Percentiles rank a stretch among this genome's conserved stretches.
Conservation (phyloP, 2,888 invertebrate genomes). For the Hylaea fasciaria region DNA sequence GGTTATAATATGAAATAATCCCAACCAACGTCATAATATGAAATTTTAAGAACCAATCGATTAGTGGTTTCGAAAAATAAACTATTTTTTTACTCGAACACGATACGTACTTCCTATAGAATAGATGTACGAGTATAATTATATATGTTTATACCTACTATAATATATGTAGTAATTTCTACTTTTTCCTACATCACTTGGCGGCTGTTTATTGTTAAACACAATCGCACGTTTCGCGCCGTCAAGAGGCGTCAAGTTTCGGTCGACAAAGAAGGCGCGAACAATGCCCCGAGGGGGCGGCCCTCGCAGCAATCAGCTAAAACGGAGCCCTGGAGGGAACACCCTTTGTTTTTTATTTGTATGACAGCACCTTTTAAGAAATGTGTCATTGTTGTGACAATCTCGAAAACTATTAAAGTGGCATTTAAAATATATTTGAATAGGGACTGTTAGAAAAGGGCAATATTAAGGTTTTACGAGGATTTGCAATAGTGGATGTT, state of each 20-base stretch:
- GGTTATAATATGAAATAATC: too few species aligned
- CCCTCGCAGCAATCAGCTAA: slow-evolving; percentile 65
- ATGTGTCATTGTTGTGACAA: slow-evolving; percentile 31
- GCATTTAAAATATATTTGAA: not conserved
- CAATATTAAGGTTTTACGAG: too few species aligned
- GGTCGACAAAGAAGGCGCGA: slow-evolving; percentile 44
- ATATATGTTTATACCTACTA: too few species aligned
- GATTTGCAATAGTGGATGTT: too few species aligned
- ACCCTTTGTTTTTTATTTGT: slow-evolving; percentile 48
- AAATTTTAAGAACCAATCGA: too few species aligned
- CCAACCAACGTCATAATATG: too few species aligned
- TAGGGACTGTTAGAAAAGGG: too few species aligned
- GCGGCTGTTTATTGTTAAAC: slow-evolving; percentile 42
- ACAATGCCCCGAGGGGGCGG: slow-evolving; percentile 54
- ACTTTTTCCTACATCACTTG: slow-evolving; percentile 17
- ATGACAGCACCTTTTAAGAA: slow-evolving; percentile 33
- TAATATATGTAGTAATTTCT: too few species aligned
- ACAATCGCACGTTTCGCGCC: slow-evolving; percentile 45
- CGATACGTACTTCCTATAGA: slow-evolving; percentile 8
- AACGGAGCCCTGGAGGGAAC: slow-evolving; percentile 54
- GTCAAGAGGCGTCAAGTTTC: slow-evolving; percentile 41
- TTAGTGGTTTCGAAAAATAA: too few species aligned
- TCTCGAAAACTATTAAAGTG: slow-evolving; percentile 12
- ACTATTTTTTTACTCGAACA: too few species aligned
- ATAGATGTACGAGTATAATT: too few species aligned